Evolutionary conservation across 1,140 invertebrate species (phyloP), one percentile per base, ranked within the genome.

Genomic region (Euglossa dilemma): DNA sequence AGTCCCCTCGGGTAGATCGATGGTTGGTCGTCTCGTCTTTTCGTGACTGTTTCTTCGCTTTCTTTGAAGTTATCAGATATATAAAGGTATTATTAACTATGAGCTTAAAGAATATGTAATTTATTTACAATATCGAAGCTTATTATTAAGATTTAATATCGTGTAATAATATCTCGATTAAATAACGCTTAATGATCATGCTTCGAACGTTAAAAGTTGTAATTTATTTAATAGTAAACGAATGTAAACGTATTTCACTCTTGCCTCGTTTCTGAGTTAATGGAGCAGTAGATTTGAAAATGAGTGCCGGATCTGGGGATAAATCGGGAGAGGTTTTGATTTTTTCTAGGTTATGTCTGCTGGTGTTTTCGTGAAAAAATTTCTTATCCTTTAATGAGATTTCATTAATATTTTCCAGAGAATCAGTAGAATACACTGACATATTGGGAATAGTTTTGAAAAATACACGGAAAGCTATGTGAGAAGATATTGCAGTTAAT

Each of bases 351-450:
- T 83, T 78, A 54, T 7, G 45, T 6, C 23, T 47, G 18, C 18
- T 11, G 9, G 8, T 43, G 4, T 63, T 36, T 28, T 23, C 20
- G 2, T 5, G 47, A 12, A 54, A 28, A 45, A 47, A 56, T 54
- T 54, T 50, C 6, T 4, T 18, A n/a, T 20, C 23, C 16, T 47
- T 63, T n/a, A 66, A 9, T 14, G 66, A 63, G 4, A 69, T 52
- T 61, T 67, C 45, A 2, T 76, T 56, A 36, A 59, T 50, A n/a
- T 79, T 85, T 25, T 92, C 91, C 36, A 92, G 61, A 14, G 91
- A 92, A 28, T 92, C 89, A 56, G 83, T 66, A 3, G 91, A 92
- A 71, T 90, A 92, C 8, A 71, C 56, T 23, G 91, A 92, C 91
- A 91, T 91, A 57, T 18, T 36, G 9, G 23, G 7, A 14, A 59